Percentiles rank a stretch among this genome's conserved stretches.
phyloP scores from a whole-genome alignment of 2,797 vertebrate species.

The Hyperoplus immaculatus region DNA sequence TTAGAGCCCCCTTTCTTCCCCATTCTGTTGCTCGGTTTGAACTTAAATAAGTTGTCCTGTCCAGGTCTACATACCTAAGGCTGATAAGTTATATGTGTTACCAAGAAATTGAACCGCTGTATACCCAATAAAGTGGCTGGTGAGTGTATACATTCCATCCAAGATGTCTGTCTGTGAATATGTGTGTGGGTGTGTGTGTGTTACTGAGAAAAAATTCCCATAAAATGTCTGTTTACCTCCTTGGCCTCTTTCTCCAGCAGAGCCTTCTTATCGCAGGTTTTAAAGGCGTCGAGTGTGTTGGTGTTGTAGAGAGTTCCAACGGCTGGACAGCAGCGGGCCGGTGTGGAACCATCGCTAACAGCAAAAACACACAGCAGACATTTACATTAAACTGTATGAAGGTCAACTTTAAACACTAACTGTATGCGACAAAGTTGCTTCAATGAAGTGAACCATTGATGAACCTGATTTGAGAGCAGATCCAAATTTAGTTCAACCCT shows the following conservation, averaged over 20 bases:
- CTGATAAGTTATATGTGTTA: too few species aligned
- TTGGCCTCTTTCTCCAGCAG: constrained; percentile 91
- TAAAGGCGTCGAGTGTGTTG: constrained; percentile 96
- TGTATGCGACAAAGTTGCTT: neutral
- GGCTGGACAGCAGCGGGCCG: constrained; percentile 90
- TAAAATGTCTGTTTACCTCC: constrained; percentile 83
- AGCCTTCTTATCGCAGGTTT: constrained; percentile 92
- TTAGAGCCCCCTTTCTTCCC: too few species aligned
- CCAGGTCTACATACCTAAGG: too few species aligned
- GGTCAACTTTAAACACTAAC: neutral
- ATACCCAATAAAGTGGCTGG: too few species aligned
- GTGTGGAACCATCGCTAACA: constrained; percentile 86
- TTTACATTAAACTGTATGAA: neutral
- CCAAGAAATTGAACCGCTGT: too few species aligned
- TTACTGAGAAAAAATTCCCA: neutral
- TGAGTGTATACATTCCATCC: too few species aligned
- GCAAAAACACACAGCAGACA: neutral
- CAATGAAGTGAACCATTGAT: neutral
- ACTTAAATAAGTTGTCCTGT: too few species aligned
- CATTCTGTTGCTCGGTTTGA: too few species aligned
- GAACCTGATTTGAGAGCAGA: neutral
- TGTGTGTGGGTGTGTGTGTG: neutral
- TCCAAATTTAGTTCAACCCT: neutral
- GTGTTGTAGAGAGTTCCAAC: constrained; percentile 92
- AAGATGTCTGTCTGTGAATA: neutral